These are phyloP conservation scores for Lasius fuliginosus DNA, from an alignment of 2,888 invertebrate genomes.

Conservation along the genomic window DNA sequence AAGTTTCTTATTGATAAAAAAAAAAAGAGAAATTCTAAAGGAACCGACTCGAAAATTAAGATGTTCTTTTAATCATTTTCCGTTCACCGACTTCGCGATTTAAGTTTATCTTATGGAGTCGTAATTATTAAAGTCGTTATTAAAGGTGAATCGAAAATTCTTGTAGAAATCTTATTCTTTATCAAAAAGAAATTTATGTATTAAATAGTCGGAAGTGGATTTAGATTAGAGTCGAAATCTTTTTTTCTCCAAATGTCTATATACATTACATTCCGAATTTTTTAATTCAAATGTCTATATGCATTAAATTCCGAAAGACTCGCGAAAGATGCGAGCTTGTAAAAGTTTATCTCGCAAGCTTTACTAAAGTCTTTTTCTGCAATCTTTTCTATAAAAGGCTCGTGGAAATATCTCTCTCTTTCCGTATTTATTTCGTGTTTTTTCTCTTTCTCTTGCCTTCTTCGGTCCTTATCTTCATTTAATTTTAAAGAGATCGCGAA, in stretches of 20 bases:
- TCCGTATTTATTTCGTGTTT: background rate
- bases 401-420: constrained; percentile 11
- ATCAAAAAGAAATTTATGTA: background rate
- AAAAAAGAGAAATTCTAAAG: background rate
- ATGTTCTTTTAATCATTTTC: background rate
- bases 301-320: background rate
- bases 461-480: background rate
- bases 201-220: background rate
- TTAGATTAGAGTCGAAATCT: constrained; percentile 1
- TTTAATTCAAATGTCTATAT: background rate
- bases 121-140: background rate
- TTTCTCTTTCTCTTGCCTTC: background rate
- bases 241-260: background rate
- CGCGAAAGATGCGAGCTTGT: background rate
- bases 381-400: background rate
- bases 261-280: background rate
- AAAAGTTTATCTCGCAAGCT: background rate
- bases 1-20: constrained; percentile 29
- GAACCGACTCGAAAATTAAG: constrained; percentile 2
- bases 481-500: constrained; percentile 3
- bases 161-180: background rate
- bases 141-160: background rate
- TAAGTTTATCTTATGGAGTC: background rate
- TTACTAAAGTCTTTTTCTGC: background rate
- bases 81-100: background rate